phyloP scores from a whole-genome alignment of 1,140 invertebrate species.

The Heliconius hermathena region DNA sequence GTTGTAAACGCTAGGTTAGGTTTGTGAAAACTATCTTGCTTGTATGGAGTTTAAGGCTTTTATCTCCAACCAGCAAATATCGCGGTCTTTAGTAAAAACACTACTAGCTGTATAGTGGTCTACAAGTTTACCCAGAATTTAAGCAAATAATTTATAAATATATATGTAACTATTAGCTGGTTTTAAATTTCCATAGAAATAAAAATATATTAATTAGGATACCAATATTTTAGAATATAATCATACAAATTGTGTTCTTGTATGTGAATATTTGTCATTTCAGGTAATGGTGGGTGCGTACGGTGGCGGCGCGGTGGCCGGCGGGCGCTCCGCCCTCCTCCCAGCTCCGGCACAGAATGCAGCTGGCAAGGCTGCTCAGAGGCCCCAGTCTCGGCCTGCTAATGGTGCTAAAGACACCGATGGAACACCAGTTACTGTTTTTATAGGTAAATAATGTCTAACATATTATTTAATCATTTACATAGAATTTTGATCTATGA shows the following conservation, averaged over 20 bases:
- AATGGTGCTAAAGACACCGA: slow-evolving; percentile 75
- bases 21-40: not conserved
- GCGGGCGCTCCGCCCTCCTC: slow-evolving; percentile 76
- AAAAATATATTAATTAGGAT: too few relatives aligned
- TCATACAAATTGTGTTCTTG: not conserved
- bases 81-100: not conserved
- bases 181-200: too few relatives aligned
- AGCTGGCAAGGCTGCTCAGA: slow-evolving; percentile 68
- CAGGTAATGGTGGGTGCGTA: slow-evolving; percentile 74
- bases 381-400: slow-evolving; percentile 58
- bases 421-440: slow-evolving; percentile 97
- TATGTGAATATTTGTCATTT: not conserved
- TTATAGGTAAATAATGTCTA: slow-evolving; percentile 85
- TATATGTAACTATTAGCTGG: too few relatives aligned
- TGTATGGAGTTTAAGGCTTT: not conserved
- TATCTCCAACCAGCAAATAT: not conserved
- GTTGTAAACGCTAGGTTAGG: not conserved
- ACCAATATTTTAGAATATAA: too few relatives aligned
- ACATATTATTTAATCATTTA: not conserved
- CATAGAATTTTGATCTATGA: too few relatives aligned
- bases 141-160: too few relatives aligned
- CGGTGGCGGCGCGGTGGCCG: slow-evolving; percentile 57
- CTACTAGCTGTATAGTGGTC: too few relatives aligned
- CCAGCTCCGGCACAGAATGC: slow-evolving; percentile 79
- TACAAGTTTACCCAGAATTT: too few relatives aligned